These are phyloP conservation scores for Hystrix cristata DNA, from an alignment of 2,113 vertebrate genomes.

Conservation along the genomic window DNA sequence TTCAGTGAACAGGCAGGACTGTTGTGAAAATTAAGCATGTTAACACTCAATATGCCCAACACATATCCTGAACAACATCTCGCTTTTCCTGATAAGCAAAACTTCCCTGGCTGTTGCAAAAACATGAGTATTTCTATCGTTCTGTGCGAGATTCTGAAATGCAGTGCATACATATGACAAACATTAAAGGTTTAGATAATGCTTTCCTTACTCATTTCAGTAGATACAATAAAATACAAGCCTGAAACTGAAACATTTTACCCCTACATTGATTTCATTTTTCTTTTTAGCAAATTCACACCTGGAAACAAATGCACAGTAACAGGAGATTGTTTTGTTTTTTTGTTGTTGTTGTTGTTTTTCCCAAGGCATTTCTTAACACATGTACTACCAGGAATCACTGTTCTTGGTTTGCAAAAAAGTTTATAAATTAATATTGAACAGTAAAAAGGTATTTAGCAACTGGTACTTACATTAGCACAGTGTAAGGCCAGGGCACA, in stretches of 20 bases:
- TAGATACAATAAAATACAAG: not conserved
- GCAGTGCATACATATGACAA: accelerated
- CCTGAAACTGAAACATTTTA: not conserved
- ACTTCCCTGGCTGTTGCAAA: not conserved
- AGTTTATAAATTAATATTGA: not conserved
- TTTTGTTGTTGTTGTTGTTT: not conserved
- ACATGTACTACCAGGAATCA: not conserved
- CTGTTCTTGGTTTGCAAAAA: not conserved
- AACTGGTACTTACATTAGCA: constrained; percentile 95
- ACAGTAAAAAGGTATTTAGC: accelerated
- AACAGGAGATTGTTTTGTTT: not conserved
- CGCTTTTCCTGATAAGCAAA: not conserved
- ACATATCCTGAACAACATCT: accelerated
- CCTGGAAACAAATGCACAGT: not conserved
- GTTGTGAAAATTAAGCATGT: accelerated
- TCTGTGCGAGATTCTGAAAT: accelerated
- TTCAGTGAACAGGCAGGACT: too few species aligned
- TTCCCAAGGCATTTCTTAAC: not conserved
- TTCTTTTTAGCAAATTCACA: not conserved
- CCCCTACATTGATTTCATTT: not conserved
- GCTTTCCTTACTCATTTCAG: not conserved
- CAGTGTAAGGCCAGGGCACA: constrained; percentile 99
- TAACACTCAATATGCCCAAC: accelerated
- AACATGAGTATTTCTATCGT: accelerated
- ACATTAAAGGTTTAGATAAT: not conserved